Evolutionary conservation across 2,888 invertebrate species (phyloP), one percentile per base, ranked within the genome.

Genomic region (Trachelus tabidus): DNA sequence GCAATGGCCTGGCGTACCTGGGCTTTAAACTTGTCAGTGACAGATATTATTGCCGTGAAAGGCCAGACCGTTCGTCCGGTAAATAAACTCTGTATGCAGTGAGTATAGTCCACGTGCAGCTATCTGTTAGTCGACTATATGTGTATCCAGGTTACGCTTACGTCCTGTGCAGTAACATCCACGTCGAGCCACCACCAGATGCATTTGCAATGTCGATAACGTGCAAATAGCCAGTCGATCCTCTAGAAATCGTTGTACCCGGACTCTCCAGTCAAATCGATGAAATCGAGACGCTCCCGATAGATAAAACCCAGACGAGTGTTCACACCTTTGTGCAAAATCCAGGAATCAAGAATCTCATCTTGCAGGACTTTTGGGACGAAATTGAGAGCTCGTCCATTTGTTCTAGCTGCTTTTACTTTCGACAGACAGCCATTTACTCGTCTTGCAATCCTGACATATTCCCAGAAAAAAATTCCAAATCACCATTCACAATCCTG

Each of bases 21-120:
- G 34, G 74, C 30, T 76, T 71, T 34, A 77, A 77, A 77, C 75
- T 74, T 69, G 75, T 77, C 77, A 77, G 37, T 34, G 71, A 75
- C 73, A 40, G 77, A 77, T 77, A 77, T 75, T 68, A 73, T 75
- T 68, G 56, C 74, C 35, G 71, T 31, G 56, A 71, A 34, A 71
- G 56, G 30, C 31, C 9, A 15, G 34, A 74, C 74, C 37, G 34
- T 74, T 74, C 34, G 74, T 34, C 74, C 34, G 37, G 74, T 34
- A 34, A 74, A 74, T 35, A 74, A 74, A 74, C 74, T 35, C 30
- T 71, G 31, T 34, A 71, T 71, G 30, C 74, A 74, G 34, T 12
- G 74, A 33, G 33, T 34, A 6, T 9, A 12, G 35, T 34, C 34
- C 74, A 74, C 37, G 74, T 74, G 34, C 30, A 71, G 71, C 33